Evolutionary conservation across 2,797 vertebrate species (phyloP).

Genomic region (Coregonus sp.): DNA sequence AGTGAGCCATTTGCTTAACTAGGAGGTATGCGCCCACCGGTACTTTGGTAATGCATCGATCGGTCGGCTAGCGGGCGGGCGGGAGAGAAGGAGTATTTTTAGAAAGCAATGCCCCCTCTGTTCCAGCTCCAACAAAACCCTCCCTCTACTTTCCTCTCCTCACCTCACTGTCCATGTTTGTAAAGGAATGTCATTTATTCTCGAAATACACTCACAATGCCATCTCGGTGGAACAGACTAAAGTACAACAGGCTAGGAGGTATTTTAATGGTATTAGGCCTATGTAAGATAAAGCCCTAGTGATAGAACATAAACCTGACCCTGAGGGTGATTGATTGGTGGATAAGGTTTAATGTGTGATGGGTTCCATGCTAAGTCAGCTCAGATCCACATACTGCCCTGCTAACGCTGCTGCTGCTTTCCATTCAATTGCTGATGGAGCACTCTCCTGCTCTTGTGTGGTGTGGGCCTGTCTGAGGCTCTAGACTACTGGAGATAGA

Average conservation of each 20-base stretch:
- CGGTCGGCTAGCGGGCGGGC: too few relatives aligned
- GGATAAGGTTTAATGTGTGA: conserved; percentile 19
- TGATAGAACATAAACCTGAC: conserved; percentile 1
- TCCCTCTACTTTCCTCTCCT: background rate
- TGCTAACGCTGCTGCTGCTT: background rate
- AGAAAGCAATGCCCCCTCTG: conserved; percentile 31
- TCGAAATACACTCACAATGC: conserved; percentile 29
- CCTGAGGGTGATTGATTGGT: conserved; percentile 16
- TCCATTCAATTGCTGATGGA: conserved; percentile 7
- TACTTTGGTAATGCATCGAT: conserved; percentile 11
- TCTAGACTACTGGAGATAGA: background rate
- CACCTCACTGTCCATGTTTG: conserved; percentile 41
- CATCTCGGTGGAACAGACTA: background rate
- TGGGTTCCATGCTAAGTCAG: conserved; percentile 2
- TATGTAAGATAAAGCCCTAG: background rate
- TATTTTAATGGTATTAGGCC: conserved; percentile 3
- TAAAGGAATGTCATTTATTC: conserved; percentile 49
- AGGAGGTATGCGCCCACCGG: conserved; percentile 16
- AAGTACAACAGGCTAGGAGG: too few relatives aligned
- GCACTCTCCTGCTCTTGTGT: background rate
- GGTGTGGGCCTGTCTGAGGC: background rate
- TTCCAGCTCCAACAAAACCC: background rate
- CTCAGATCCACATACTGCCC: background rate
- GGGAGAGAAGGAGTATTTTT: conserved; percentile 25
- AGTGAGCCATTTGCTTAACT: conserved; percentile 11